Evolutionary conservation across 2,797 vertebrate species (phyloP).

Genomic region (Semotilus atromaculatus): DNA sequence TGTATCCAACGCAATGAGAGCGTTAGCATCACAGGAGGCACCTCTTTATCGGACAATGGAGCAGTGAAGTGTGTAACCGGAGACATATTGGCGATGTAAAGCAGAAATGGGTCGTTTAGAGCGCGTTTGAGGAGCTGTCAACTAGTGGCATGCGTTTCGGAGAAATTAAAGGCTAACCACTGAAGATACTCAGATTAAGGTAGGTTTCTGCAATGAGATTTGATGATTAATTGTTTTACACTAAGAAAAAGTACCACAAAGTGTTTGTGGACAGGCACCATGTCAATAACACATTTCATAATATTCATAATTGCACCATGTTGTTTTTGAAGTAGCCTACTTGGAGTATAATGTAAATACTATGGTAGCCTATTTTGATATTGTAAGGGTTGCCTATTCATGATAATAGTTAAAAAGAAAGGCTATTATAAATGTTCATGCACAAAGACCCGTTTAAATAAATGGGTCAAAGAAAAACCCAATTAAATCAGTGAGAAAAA

Average conservation of each 20-base stretch:
- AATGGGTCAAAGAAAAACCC: too few species aligned
- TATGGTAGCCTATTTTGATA: not conserved
- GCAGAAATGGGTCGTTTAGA: not conserved
- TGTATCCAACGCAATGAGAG: too few species aligned
- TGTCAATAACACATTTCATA: not conserved
- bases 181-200: not conserved
- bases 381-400: not conserved
- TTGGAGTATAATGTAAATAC: not conserved
- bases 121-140: conserved; percentile 10
- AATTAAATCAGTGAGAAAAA: not conserved
- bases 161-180: not conserved
- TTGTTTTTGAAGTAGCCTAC: not conserved
- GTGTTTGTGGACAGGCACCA: not conserved
- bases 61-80: too few species aligned
- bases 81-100: not conserved
- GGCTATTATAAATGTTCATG: not conserved
- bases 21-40: not conserved
- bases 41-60: not conserved
- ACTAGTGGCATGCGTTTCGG: conserved; percentile 17
- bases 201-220: not conserved
- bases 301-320: too few species aligned
- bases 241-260: conserved; percentile 5
- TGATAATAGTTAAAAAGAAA: not conserved
- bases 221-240: not conserved
- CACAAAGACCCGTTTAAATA: not conserved